phyloP scores from a whole-genome alignment of 2,113 vertebrate genomes.

The Neogobius melanostomus region DNA sequence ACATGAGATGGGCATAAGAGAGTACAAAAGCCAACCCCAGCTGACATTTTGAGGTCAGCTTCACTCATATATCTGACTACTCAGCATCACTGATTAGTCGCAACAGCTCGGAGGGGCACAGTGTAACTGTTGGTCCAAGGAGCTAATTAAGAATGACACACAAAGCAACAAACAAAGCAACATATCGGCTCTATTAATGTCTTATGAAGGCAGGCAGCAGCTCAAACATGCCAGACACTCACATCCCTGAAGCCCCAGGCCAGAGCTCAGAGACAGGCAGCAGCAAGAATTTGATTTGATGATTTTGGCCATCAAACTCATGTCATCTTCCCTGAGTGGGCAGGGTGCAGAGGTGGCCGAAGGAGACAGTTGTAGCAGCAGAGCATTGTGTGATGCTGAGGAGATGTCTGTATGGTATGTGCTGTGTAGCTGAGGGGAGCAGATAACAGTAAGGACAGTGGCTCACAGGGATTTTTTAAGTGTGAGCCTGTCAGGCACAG shows the following conservation, averaged over 20 bases:
- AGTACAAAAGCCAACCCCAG: conserved; percentile 71
- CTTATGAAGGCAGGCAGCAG: conserved; percentile 58
- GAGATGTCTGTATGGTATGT: conserved; percentile 35
- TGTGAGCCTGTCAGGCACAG: conserved; percentile 67
- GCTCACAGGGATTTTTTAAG: conserved; percentile 73
- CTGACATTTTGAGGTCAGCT: conserved; percentile 79
- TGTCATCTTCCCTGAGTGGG: conserved; percentile 65
- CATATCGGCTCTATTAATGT: conserved; percentile 62
- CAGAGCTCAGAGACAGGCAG: conserved; percentile 49
- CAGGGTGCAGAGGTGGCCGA: conserved; percentile 62
- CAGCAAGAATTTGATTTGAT: conserved; percentile 37
- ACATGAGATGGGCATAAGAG: conserved; percentile 49
- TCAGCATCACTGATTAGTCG: conserved; percentile 68
- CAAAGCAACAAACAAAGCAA: conserved; percentile 60
- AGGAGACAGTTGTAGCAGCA: conserved; percentile 62
- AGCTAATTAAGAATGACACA: conserved; percentile 64
- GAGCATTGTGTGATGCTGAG: conserved; percentile 54
- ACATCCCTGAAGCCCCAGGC: conserved; percentile 22
- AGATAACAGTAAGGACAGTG: conserved; percentile 65
- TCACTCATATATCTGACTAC: conserved; percentile 63
- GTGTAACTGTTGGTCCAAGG: conserved; percentile 49
- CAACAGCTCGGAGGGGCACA: conserved; percentile 54
- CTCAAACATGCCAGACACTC: conserved; percentile 57
- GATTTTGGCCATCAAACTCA: conserved; percentile 71
- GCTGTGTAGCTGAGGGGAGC: conserved; percentile 44